Percentiles rank a stretch among this genome's conserved stretches.
These are phyloP conservation scores for Emmelina monodactyla DNA, from an alignment of 2,888 invertebrate species.

Conservation along the genomic window DNA sequence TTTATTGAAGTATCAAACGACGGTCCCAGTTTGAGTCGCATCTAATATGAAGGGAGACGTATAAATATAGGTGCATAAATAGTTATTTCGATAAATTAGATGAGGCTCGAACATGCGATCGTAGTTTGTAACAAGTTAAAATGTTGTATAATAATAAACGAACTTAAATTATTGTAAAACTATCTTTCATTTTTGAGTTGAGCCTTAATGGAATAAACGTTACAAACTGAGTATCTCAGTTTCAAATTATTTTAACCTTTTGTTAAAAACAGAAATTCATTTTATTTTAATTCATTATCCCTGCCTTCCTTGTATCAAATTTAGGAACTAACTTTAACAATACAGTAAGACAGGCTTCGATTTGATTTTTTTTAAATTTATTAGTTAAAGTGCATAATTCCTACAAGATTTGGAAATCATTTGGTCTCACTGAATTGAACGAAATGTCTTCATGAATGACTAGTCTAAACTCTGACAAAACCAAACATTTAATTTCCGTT, in stretches of 20 bases:
- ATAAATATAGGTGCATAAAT: conserved; percentile 56
- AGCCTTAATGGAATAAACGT: background rate
- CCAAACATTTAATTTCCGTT: too few relatives aligned
- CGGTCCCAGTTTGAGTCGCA: conserved; percentile 31
- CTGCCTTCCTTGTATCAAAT: background rate
- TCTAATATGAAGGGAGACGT: conserved; percentile 49
- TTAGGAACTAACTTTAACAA: background rate
- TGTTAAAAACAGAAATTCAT: too few relatives aligned
- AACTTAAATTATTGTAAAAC: background rate
- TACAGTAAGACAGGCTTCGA: background rate
- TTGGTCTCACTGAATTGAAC: too few relatives aligned
- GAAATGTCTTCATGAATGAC: too few relatives aligned
- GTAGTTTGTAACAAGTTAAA: conserved; percentile 18
- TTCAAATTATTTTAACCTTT: too few relatives aligned
- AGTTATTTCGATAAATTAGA: conserved; percentile 48
- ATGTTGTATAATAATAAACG: background rate
- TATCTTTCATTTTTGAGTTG: background rate
- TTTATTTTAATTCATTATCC: background rate
- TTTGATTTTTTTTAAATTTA: too few relatives aligned
- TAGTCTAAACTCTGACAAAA: too few relatives aligned
- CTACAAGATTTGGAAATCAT: too few relatives aligned
- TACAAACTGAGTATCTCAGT: background rate
- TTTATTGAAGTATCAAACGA: too few relatives aligned
- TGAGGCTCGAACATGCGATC: conserved; percentile 31
- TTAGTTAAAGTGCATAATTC: too few relatives aligned